Evolutionary conservation across 2,113 vertebrate species (phyloP), one percentile per base, ranked within the genome.

Genomic region (Phaethon lepturus): DNA sequence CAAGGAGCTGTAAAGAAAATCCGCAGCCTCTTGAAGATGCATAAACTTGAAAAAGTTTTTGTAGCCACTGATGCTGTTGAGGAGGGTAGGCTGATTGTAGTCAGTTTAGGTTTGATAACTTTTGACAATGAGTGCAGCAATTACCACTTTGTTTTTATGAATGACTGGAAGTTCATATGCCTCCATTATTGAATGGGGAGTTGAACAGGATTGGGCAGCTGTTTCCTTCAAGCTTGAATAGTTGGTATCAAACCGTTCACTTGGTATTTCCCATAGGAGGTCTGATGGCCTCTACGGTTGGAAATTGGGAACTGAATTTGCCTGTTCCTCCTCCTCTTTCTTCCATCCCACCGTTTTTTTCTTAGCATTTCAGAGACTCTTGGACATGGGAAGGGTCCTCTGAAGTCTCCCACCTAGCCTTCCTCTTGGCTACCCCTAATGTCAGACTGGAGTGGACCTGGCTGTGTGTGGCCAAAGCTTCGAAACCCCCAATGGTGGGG

Each of bases 51-150:
- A 38, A 98, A 72, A 58, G 99, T 99, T 75, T 99, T 99, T 87
- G 97, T 99, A 92, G 99, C 99, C n/a, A 99, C 99, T 1, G 99
- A 99, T 52, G 99, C 99, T 24, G 96, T 99, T 5, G 97, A 98
- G 50, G 98, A 99, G 88, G 99, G 99, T 99, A 98, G 9, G 96
- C 47, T 11, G 38, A 28, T 60, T n/a, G 20, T 8, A 33, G 29
- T 42, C 60, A 19, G 1, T 56, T 58, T 35, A 71, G 35, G n/a
- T 40, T 13, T 33, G n/a, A 4, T 31, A 71, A 22, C 17, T 11
- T 22, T 12, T 45, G 56, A 24, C 80, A 62, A 58, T 22, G 24
- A 42, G 19, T 29, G 29, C 58, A 76, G 28, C 38, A 49, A 1
- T 75, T 53, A 49, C 24, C 23, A 29, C 23, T 89, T 79, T 17